A percentile compares a stretch with the other conserved stretches of the same genome.
Evolutionary conservation across 2,888 invertebrate genomes (phyloP).

Genomic region (Rhodophaea formosa): DNA sequence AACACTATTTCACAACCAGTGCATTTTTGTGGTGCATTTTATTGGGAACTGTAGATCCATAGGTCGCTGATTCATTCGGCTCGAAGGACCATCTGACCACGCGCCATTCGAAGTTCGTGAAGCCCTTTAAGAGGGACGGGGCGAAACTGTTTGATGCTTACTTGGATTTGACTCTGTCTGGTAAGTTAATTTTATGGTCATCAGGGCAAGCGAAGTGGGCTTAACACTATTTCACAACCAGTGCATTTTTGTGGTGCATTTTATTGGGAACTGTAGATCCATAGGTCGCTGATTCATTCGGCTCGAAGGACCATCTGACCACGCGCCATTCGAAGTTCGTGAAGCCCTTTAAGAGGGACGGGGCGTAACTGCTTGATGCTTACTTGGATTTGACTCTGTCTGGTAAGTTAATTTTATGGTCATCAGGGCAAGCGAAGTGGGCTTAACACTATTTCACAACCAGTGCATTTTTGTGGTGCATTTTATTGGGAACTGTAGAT

Average conservation of each 20-base stretch:
- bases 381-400: slow-evolving; percentile 70
- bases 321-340: slow-evolving; percentile 67
- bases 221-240: no score
- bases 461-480: no score
- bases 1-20: no score
- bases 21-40: no score
- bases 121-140: slow-evolving; percentile 63
- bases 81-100: slow-evolving; percentile 65
- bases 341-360: slow-evolving; percentile 62
- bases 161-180: slow-evolving; percentile 67
- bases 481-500: no score
- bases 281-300: slow-evolving; percentile 58
- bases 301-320: no score
- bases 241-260: no score
- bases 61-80: slow-evolving; percentile 62
- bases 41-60: no score
- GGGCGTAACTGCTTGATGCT: slow-evolving; percentile 56
- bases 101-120: slow-evolving; percentile 64
- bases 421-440: no score
- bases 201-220: no score
- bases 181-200: slow-evolving; percentile 48
- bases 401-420: slow-evolving; percentile 50
- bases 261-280: no score
- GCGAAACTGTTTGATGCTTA: slow-evolving; percentile 61
- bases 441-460: no score